Evolutionary conservation across 2,888 invertebrate species (phyloP).

Genomic region (Panorpa germanica): DNA sequence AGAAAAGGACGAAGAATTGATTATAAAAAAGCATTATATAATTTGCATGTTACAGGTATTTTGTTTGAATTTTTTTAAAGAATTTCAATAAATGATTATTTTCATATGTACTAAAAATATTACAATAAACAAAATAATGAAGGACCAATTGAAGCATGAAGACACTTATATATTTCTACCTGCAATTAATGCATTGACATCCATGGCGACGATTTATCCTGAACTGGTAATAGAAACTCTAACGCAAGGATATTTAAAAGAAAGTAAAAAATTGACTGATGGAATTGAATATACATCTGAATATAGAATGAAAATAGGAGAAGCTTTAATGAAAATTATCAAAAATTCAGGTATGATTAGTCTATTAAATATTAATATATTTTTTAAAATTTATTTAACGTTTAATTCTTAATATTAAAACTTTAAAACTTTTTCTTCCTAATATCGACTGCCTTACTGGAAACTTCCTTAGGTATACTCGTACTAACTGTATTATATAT

Average conservation of each 20-base stretch:
- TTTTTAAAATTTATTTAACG: slow-evolving; percentile 4
- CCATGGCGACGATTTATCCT: slow-evolving; percentile 43
- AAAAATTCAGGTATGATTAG: slow-evolving; percentile 42
- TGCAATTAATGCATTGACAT: slow-evolving; percentile 55
- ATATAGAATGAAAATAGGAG: slow-evolving; percentile 59
- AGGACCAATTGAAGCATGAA: slow-evolving; percentile 54
- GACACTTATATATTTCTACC: slow-evolving; percentile 72
- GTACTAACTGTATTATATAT: too few relatives aligned
- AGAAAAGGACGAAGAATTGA: slow-evolving; percentile 37
- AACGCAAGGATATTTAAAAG: slow-evolving; percentile 42
- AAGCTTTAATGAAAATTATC: slow-evolving; percentile 54
- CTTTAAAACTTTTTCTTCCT: too few relatives aligned
- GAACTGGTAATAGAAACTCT: slow-evolving; percentile 46
- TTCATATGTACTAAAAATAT: not conserved
- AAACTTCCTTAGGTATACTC: too few relatives aligned
- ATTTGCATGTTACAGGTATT: slow-evolving; percentile 52
- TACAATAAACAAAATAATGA: slow-evolving; percentile 6
- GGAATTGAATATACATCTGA: slow-evolving; percentile 29
- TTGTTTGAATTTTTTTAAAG: slow-evolving; percentile 10
- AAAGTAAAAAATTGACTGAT: slow-evolving; percentile 16
- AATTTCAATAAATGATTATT: slow-evolving; percentile 3
- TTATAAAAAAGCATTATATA: slow-evolving; percentile 42
- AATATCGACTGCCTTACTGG: too few relatives aligned
- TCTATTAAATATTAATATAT: slow-evolving; percentile 7
- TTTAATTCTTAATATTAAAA: too few relatives aligned